Conservation (phyloP, 2,113 vertebrate genomes). For the Protomyctophum bolini region DNA sequence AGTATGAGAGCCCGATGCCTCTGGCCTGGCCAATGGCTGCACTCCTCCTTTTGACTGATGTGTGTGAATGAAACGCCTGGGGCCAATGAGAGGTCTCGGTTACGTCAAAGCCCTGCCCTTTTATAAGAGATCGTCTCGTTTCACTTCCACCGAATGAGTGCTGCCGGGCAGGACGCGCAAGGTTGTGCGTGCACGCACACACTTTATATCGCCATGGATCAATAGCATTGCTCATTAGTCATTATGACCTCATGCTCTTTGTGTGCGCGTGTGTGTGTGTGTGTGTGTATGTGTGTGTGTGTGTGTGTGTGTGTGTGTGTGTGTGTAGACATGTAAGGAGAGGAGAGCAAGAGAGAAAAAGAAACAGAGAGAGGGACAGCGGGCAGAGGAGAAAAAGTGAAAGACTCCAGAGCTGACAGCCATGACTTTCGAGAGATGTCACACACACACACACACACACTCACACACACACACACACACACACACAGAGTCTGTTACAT, state of each 20-base stretch:
- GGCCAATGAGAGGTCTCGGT: background rate
- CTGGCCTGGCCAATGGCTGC: background rate
- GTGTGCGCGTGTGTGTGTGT: conserved; percentile 7
- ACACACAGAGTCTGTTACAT: too few species aligned
- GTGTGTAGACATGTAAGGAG: background rate
- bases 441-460: conserved; percentile 24
- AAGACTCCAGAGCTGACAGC: conserved; percentile 37
- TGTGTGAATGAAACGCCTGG: background rate
- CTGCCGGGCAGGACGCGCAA: conserved; percentile 11
- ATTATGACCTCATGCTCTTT: conserved; percentile 65
- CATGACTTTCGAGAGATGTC: conserved; percentile 29
- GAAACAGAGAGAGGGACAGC: conserved; percentile 19
- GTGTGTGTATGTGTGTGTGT: conserved; percentile 3
- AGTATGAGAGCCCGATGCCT: background rate
- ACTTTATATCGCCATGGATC: conserved; percentile 38
- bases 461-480: conserved; percentile 23
- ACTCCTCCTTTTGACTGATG: background rate
- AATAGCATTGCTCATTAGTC: conserved; percentile 52
- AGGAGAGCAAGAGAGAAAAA: background rate
- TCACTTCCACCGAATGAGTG: conserved; percentile 21
- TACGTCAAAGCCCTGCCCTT: background rate
- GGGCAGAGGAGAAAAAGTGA: conserved; percentile 4
- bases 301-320: conserved; percentile 4
- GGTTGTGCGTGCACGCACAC: background rate
- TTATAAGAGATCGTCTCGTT: conserved; percentile 6